Percentiles rank a stretch among this genome's conserved stretches.
Evolutionary conservation across 2,888 invertebrate genomes (phyloP).

Genomic region (Tipula helvola): DNA sequence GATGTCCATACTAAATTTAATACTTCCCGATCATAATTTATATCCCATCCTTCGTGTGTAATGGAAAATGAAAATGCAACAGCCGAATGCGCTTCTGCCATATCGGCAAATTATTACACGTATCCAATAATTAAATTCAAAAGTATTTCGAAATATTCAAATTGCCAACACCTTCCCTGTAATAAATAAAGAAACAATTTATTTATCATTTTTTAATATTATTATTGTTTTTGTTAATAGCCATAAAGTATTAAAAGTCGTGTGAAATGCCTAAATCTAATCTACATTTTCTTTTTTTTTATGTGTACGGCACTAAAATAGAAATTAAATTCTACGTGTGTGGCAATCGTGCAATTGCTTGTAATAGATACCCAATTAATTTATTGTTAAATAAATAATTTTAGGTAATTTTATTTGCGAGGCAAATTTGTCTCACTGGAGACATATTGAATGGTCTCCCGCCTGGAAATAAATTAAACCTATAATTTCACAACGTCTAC

Average conservation of each 20-base stretch:
- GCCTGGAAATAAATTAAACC: too few relatives aligned
- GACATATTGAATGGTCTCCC: too few relatives aligned
- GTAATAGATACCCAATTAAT: too few relatives aligned
- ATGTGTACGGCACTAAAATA: neutral
- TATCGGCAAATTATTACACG: constrained; percentile 27
- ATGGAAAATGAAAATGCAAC: constrained; percentile 96
- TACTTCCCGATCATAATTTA: constrained; percentile 95
- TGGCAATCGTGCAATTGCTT: neutral
- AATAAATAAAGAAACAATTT: neutral
- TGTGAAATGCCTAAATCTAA: neutral
- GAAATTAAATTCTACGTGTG: neutral
- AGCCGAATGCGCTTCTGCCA: constrained; percentile 98
- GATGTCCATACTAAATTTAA: constrained; percentile 91
- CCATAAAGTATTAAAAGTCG: neutral
- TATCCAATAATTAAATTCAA: neutral
- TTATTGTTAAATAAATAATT: too few relatives aligned
- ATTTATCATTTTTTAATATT: neutral
- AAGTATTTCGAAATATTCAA: neutral
- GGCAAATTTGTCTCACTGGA: too few relatives aligned
- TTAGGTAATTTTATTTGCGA: too few relatives aligned
- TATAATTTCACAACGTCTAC: too few relatives aligned
- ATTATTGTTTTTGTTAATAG: neutral
- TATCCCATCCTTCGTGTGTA: constrained; percentile 96
- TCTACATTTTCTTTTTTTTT: neutral
- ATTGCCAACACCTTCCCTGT: neutral